Evolutionary conservation across 2,797 vertebrate genomes (phyloP).

Genomic region (Myotis myotis): DNA sequence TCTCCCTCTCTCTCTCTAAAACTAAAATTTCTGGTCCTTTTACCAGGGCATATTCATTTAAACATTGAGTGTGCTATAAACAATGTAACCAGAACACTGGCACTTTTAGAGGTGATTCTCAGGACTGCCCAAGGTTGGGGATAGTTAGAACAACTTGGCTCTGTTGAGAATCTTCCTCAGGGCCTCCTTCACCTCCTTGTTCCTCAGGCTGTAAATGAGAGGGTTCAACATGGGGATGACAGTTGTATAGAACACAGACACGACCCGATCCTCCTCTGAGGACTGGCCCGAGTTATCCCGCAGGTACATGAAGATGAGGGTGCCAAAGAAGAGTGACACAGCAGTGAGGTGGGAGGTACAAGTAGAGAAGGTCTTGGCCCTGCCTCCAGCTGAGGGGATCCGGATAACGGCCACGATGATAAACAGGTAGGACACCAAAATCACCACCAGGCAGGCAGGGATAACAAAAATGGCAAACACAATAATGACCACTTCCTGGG

Average conservation of each 20-base stretch:
- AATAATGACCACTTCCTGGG: conserved; percentile 68
- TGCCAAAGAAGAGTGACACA: conserved; percentile 63
- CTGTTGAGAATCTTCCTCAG: conserved; percentile 37
- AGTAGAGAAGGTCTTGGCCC: conserved; percentile 63
- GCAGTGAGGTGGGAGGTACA: conserved; percentile 49
- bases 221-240: conserved; percentile 74
- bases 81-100: background rate
- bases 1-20: background rate
- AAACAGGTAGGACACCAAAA: conserved; percentile 58
- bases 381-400: background rate
- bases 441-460: conserved; percentile 47
- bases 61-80: background rate
- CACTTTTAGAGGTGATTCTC: background rate
- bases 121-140: too few relatives aligned
- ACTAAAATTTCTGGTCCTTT: background rate
- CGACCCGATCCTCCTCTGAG: conserved; percentile 43
- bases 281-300: conserved; percentile 16
- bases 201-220: conserved; percentile 73
- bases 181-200: conserved; percentile 71
- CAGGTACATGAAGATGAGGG: conserved; percentile 73
- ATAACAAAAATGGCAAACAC: conserved; percentile 74
- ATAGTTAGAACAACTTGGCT: background rate
- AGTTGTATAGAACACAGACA: conserved; percentile 70
- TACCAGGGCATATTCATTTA: background rate
- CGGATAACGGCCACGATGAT: conserved; percentile 46